phyloP scores from a whole-genome alignment of 2,797 vertebrate genomes.

The Hephaestus fuliginosus region DNA sequence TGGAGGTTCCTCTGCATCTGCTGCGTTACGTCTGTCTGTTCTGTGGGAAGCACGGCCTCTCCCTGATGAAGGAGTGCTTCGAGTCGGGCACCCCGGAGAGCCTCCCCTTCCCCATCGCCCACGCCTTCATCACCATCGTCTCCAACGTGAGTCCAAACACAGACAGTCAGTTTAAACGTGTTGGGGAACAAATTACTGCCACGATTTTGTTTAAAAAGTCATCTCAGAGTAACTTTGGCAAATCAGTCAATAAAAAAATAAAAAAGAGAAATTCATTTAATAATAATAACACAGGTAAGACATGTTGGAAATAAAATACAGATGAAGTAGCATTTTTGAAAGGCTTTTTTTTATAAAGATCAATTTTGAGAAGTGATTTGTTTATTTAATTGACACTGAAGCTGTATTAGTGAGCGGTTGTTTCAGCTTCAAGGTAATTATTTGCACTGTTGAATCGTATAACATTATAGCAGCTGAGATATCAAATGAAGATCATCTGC shows the following conservation, averaged over 20 bases:
- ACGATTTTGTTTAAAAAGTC: too few relatives aligned
- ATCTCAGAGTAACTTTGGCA: too few relatives aligned
- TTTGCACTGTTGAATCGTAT: background rate
- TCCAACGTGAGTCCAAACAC: constrained; percentile 92
- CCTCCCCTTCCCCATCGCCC: constrained; percentile 96
- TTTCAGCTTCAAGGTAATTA: background rate
- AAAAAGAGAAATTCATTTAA: too few relatives aligned
- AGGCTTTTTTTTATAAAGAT: too few relatives aligned
- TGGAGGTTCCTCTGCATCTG: constrained; percentile 98
- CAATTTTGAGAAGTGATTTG: too few relatives aligned
- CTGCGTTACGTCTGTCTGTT: constrained; percentile 98
- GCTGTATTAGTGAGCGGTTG: background rate
- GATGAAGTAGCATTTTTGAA: too few relatives aligned
- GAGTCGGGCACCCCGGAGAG: constrained; percentile 94
- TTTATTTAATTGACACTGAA: too few relatives aligned
- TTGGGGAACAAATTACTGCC: background rate
- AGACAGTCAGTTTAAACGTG: background rate
- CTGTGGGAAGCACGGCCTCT: constrained; percentile 98
- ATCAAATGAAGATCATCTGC: too few relatives aligned
- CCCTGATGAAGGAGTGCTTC: constrained; percentile 99
- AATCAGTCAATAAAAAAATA: too few relatives aligned
- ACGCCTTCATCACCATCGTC: constrained; percentile 98
- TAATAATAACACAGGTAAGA: too few relatives aligned
- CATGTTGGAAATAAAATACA: too few relatives aligned
- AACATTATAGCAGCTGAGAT: background rate